phyloP scores from a whole-genome alignment of 2,797 vertebrate genomes.

The Geotrypetes seraphini region DNA sequence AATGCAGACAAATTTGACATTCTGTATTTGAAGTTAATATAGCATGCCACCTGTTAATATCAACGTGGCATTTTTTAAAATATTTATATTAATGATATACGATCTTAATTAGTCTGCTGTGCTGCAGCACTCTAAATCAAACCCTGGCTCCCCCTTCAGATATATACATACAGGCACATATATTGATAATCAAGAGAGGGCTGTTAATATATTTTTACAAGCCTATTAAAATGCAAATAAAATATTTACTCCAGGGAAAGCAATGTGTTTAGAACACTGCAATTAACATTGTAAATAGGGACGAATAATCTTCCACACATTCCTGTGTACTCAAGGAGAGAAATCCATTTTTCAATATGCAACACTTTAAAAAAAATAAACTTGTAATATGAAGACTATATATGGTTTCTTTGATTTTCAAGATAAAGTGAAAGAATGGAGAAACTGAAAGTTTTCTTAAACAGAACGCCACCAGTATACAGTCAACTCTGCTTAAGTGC shows the following conservation, averaged over 20 bases:
- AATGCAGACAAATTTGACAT: too few relatives aligned
- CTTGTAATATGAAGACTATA: constrained; percentile 43
- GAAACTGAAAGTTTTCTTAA: too few relatives aligned
- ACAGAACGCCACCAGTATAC: too few relatives aligned
- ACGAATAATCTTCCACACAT: constrained; percentile 33
- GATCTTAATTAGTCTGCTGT: neutral
- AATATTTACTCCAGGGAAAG: constrained; percentile 30
- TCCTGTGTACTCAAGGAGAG: constrained; percentile 10
- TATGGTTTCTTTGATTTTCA: too few relatives aligned
- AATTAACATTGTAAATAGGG: constrained; percentile 41
- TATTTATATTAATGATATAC: constrained; percentile 21
- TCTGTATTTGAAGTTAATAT: too few relatives aligned
- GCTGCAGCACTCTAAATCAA: neutral
- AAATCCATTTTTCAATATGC: constrained; percentile 39
- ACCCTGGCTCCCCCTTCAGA: too few relatives aligned
- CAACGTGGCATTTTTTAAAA: constrained; percentile 10
- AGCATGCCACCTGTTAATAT: neutral
- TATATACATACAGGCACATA: too few relatives aligned
- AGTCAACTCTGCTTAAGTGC: too few relatives aligned
- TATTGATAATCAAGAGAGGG: constrained; percentile 14
- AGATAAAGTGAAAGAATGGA: too few relatives aligned
- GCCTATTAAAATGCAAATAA: constrained; percentile 39
- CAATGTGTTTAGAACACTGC: constrained; percentile 15
- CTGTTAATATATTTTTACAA: constrained; percentile 31
- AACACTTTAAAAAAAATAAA: constrained; percentile 47